Evolutionary conservation across 2,888 invertebrate genomes (phyloP), one percentile per base, ranked within the genome.

Genomic region (Nemotelus pantherinus): DNA sequence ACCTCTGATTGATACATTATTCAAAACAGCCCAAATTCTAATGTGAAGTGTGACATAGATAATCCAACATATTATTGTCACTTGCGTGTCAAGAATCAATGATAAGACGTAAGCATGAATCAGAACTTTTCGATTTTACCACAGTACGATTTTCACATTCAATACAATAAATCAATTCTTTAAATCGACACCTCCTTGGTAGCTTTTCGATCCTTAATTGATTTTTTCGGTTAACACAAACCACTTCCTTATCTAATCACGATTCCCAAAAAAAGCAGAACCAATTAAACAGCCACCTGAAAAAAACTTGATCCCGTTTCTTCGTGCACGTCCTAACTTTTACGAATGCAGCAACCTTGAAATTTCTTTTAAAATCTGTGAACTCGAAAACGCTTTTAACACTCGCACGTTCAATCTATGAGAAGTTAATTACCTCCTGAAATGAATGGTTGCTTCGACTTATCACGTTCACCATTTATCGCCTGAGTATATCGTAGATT

Each of bases 351-450:
- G 7, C 53, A 60, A 39, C 44, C 74, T 74, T 60, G 60, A 63
- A 74, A 60, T 74, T 45, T 25, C 25, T 25, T 25, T 25, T 47
- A 41, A 74, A 74, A 74, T 74, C 74, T 41, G 48, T 43, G 74
- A 74, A 74, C 74, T 58, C 63, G 74, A 74, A 74, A 74, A 74
- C 50, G 60, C 74, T 74, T 74, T 74, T 57, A 74, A 74, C 48
- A 25, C 25, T 25, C 25, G 25, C 25, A 25, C 25, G 48, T 39
- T 48, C 48, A 25, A 45, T 63, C 60, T 60, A 74, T 74, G 74
- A 74, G 48, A 25, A 60, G 74, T 60, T 74, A 74, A 74, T 74
- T 74, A 60, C 39, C 48, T 50, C 47, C 39, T 63, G 60, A 63
- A 63, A 74, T 74, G 74, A 50, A 74, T 48, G 48, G 74, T 70